These are phyloP conservation scores for Cercocebus atys DNA, from an alignment of 2,113 vertebrate species.

Conservation along the genomic window DNA sequence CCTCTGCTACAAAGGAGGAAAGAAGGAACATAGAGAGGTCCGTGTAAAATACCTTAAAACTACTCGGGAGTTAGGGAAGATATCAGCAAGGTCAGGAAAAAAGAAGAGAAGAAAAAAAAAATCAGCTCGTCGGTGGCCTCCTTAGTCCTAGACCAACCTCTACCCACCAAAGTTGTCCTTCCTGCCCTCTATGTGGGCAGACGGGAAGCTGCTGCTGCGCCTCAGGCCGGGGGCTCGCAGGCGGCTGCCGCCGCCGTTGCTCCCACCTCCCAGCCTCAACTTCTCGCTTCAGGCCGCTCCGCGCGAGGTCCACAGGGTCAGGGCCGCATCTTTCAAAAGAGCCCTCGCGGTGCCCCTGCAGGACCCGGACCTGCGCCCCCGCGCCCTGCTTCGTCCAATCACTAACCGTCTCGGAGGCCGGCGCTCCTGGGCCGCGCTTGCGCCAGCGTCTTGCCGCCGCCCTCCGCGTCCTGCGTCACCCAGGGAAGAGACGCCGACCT, in stretches of 20 bases:
- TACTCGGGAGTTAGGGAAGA: background rate
- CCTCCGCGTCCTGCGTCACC: rapidly evolving
- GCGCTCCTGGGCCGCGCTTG: rapidly evolving
- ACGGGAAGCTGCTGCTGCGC: background rate
- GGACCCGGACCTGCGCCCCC: rapidly evolving
- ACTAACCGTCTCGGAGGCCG: background rate
- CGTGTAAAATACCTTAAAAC: no score
- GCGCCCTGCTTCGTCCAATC: slow-evolving; percentile 35
- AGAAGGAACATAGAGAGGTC: rapidly evolving
- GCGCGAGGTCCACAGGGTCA: background rate
- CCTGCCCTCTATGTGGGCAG: rapidly evolving
- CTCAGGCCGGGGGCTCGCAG: background rate
- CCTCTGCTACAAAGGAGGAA: background rate
- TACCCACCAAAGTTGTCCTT: background rate
- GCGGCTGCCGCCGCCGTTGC: background rate
- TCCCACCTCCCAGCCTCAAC: background rate
- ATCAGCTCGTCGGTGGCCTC: background rate
- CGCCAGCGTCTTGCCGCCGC: background rate
- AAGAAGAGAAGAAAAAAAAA: background rate
- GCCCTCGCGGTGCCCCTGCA: background rate
- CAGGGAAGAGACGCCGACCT: rapidly evolving
- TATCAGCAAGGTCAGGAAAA: background rate
- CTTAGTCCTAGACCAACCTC: background rate
- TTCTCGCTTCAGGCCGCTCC: background rate
- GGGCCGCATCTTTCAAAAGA: slow-evolving; percentile 3